A percentile compares a stretch with the other conserved stretches of the same genome.
phyloP scores from a whole-genome alignment of 1,140 invertebrate species.

The Zaprionus lachaisei region DNA sequence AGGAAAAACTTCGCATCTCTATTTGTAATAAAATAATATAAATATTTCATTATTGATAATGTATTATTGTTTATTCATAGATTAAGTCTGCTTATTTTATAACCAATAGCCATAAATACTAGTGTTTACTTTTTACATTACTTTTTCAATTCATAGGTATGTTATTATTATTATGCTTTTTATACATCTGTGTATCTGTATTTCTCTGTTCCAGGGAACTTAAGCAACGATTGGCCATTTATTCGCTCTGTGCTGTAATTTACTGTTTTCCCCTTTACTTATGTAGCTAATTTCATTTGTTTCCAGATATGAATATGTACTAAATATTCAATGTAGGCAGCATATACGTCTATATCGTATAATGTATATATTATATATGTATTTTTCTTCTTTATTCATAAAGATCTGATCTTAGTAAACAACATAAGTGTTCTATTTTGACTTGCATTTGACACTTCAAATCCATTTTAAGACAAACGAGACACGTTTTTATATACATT shows the following conservation, averaged over 20 bases:
- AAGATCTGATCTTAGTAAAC: slow-evolving; percentile 47
- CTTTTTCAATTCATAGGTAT: slow-evolving; percentile 22
- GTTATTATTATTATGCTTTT: slow-evolving; percentile 42
- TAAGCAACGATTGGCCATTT: slow-evolving; percentile 6
- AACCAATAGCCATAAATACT: slow-evolving; percentile 57
- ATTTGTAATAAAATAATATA: no score
- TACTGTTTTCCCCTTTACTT: slow-evolving; percentile 32
- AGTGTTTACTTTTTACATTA: slow-evolving; percentile 64
- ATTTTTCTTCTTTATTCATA: slow-evolving; percentile 3
- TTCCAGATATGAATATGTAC: slow-evolving; percentile 69
- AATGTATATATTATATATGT: slow-evolving; percentile 1
- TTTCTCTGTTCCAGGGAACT: slow-evolving; percentile 17
- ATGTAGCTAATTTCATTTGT: slow-evolving; percentile 20
- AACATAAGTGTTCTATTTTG: slow-evolving; percentile 48
- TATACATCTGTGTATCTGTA: slow-evolving; percentile 51
- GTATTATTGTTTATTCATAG: slow-evolving; percentile 72
- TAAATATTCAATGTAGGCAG: slow-evolving; percentile 65
- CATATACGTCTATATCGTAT: slow-evolving; percentile 17
- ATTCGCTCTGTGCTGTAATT: slow-evolving; percentile 16
- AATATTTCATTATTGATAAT: slow-evolving; percentile 46
- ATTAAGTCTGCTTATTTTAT: slow-evolving; percentile 44
- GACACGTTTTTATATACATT: slow-evolving; percentile 57
- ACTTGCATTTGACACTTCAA: slow-evolving; percentile 19
- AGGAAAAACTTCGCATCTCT: not conserved
- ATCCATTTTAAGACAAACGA: slow-evolving; percentile 26